Evolutionary conservation across 2,888 invertebrate species (phyloP).

Genomic region (Nineta flava): DNA sequence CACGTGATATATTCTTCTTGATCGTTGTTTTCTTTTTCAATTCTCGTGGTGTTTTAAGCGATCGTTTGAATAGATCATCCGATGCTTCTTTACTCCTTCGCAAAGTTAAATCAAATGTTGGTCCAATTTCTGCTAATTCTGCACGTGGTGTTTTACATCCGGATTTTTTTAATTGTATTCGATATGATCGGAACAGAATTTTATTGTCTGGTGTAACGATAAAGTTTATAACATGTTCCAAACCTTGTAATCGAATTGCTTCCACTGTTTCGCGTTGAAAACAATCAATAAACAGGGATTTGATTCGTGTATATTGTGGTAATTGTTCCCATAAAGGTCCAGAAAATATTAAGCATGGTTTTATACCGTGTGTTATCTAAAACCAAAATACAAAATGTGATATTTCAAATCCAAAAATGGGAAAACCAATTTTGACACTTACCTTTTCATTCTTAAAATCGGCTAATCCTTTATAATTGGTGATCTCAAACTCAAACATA

Average conservation of each 20-base stretch:
- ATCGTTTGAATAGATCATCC: slow-evolving; percentile 71
- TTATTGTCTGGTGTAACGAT: slow-evolving; percentile 63
- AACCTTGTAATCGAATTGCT: slow-evolving; percentile 74
- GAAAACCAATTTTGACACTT: slow-evolving; percentile 11
- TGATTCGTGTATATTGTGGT: slow-evolving; percentile 64
- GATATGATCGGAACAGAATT: slow-evolving; percentile 63
- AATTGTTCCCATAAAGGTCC: slow-evolving; percentile 81
- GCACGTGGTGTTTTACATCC: slow-evolving; percentile 76
- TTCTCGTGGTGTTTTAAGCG: slow-evolving; percentile 65
- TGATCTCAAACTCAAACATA: slow-evolving; percentile 90
- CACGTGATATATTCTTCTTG: slow-evolving; percentile 81
- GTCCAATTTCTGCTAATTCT: slow-evolving; percentile 89
- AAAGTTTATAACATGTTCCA: slow-evolving; percentile 87
- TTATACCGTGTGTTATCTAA: slow-evolving; percentile 48
- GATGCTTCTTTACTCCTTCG: slow-evolving; percentile 80
- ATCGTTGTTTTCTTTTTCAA: slow-evolving; percentile 57
- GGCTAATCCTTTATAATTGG: slow-evolving; percentile 59
- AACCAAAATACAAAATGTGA: not conserved
- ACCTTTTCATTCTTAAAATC: slow-evolving; percentile 57
- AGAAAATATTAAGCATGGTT: slow-evolving; percentile 83
- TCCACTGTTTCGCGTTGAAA: slow-evolving; percentile 74
- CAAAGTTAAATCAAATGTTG: slow-evolving; percentile 72
- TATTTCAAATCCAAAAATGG: not conserved
- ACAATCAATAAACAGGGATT: slow-evolving; percentile 81
- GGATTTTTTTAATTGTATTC: slow-evolving; percentile 78